A percentile compares a stretch with the other conserved stretches of the same genome.
Evolutionary conservation across 2,797 vertebrate genomes (phyloP).

Genomic region (Gouania willdenowi): DNA sequence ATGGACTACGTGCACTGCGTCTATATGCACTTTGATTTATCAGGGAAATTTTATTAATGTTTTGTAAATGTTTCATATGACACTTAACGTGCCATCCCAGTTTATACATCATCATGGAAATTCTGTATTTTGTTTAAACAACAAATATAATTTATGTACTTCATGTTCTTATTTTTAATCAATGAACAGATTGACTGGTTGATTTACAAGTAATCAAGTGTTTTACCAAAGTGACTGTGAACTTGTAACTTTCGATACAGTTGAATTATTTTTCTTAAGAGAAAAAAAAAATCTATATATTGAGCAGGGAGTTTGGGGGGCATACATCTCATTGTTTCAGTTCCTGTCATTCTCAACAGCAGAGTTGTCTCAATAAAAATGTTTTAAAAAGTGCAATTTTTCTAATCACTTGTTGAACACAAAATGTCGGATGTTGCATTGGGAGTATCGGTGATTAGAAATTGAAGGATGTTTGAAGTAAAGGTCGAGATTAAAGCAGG

Average conservation of each 20-base stretch:
- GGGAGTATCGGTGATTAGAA: slow-evolving; percentile 11
- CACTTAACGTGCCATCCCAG: slow-evolving; percentile 91
- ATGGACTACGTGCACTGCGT: slow-evolving; percentile 94
- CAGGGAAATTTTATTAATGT: slow-evolving; percentile 99
- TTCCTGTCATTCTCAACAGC: slow-evolving; percentile 93
- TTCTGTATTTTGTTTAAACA: slow-evolving; percentile 79
- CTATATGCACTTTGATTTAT: slow-evolving; percentile 99
- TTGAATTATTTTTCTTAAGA: slow-evolving; percentile 88
- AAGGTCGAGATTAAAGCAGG: not conserved
- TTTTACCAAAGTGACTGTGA: slow-evolving; percentile 99
- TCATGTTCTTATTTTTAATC: slow-evolving; percentile 66
- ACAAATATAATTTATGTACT: slow-evolving; percentile 74
- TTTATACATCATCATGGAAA: slow-evolving; percentile 87
- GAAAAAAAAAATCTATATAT: slow-evolving; percentile 80
- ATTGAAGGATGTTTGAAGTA: not conserved
- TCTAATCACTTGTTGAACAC: slow-evolving; percentile 34
- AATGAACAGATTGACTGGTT: slow-evolving; percentile 76
- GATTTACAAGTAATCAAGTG: slow-evolving; percentile 85
- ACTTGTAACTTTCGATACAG: slow-evolving; percentile 91
- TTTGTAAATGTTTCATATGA: slow-evolving; percentile 98
- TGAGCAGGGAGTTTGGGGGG: slow-evolving; percentile 66
- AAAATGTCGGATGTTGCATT: not conserved
- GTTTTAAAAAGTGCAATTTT: slow-evolving; percentile 72
- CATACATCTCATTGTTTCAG: slow-evolving; percentile 85
- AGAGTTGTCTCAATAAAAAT: slow-evolving; percentile 84